A percentile compares a stretch with the other conserved stretches of the same genome.
Evolutionary conservation across 2,797 vertebrate genomes (phyloP).

Genomic region (Natrix natrix): DNA sequence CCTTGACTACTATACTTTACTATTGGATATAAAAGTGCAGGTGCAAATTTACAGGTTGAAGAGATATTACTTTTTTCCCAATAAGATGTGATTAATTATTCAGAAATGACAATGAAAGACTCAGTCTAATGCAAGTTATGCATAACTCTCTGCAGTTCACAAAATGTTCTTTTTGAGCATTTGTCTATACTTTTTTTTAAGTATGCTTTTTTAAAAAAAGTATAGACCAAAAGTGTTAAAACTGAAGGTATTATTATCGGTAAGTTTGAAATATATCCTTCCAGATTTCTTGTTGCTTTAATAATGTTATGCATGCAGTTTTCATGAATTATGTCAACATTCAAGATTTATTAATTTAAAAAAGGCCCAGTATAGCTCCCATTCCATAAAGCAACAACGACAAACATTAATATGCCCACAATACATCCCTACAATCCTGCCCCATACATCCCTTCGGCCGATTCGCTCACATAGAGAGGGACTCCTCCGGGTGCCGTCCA

Average conservation of each 20-base stretch:
- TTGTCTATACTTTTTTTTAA: no score
- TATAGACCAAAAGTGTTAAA: not conserved
- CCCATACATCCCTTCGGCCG: no score
- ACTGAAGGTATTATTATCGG: not conserved
- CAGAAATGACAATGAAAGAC: constrained; percentile 1
- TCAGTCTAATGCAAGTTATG: constrained; percentile 30
- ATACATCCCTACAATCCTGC: no score
- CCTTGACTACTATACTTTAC: not conserved
- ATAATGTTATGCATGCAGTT: not conserved
- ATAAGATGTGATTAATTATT: constrained; percentile 21
- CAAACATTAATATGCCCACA: not conserved
- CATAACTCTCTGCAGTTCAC: constrained; percentile 9
- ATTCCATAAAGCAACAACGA: not conserved
- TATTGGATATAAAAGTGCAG: not conserved
- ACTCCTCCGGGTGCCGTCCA: no score
- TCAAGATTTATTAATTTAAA: not conserved
- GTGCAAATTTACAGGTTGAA: not conserved
- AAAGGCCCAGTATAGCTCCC: not conserved
- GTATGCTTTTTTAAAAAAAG: not conserved
- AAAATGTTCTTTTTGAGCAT: constrained; percentile 12
- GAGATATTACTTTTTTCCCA: not conserved
- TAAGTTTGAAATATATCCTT: not conserved
- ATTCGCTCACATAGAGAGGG: no score
- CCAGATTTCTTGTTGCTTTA: not conserved
- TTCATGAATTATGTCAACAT: not conserved